These are phyloP conservation scores for Cladopsammia gracilis DNA, from an alignment of 64 coral and sea anemone genomes.

Conservation along the genomic window DNA sequence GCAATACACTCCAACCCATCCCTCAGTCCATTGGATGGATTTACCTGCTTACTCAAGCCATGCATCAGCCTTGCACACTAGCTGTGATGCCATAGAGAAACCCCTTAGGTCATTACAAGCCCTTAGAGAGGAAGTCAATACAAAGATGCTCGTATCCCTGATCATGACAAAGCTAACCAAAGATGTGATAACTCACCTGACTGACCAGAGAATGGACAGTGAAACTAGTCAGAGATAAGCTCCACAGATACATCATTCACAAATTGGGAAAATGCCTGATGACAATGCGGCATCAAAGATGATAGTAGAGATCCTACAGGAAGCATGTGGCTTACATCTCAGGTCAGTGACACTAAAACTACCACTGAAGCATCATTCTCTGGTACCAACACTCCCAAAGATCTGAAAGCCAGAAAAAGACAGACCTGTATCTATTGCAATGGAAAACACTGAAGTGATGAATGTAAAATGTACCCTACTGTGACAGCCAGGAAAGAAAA, in stretches of 20 bases:
- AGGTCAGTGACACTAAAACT: not conserved
- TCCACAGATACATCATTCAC: slow-evolving; percentile 2
- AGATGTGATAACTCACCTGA: slow-evolving; percentile 39
- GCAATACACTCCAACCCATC: slow-evolving; percentile 40
- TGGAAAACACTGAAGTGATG: slow-evolving; percentile 1
- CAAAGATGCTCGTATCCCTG: slow-evolving; percentile 7
- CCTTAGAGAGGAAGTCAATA: not conserved
- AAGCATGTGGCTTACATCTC: not conserved
- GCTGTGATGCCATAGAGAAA: slow-evolving; percentile 13
- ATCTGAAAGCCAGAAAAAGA: not conserved
- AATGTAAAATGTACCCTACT: not conserved
- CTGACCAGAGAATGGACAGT: slow-evolving; percentile 50
- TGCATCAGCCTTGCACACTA: not conserved
- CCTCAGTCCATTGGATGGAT: slow-evolving; percentile 41
- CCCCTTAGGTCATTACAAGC: slow-evolving; percentile 33
- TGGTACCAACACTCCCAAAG: not conserved
- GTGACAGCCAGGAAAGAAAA: slow-evolving; percentile 18
- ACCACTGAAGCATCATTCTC: slow-evolving; percentile 5
- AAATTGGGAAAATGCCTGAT: not conserved
- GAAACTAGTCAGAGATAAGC: slow-evolving; percentile 7
- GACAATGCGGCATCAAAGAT: not conserved
- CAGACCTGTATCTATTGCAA: not conserved
- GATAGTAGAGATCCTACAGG: not conserved
- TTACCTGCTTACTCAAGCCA: slow-evolving; percentile 25
- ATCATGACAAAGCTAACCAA: slow-evolving; percentile 39